phyloP scores from a whole-genome alignment of 2,113 vertebrate genomes.

The Archocentrus centrarchus region DNA sequence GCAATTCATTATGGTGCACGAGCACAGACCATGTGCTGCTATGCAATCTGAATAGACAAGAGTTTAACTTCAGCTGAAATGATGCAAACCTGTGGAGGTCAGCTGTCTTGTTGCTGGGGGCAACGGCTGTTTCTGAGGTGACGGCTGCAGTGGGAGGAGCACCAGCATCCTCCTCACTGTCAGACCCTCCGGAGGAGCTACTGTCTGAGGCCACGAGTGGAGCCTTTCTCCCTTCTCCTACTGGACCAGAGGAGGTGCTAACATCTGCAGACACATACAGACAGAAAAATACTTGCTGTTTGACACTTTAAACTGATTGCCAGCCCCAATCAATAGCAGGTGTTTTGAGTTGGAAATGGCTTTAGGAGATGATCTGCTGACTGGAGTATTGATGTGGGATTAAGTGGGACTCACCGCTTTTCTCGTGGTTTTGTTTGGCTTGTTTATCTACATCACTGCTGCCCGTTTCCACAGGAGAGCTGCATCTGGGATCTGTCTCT shows the following conservation, averaged over 20 bases:
- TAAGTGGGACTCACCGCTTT: constrained; percentile 40
- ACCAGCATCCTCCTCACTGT: constrained; percentile 80
- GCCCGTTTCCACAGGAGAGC: constrained; percentile 82
- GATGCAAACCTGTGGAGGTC: constrained; percentile 66
- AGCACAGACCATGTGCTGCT: not conserved
- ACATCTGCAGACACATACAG: constrained; percentile 48
- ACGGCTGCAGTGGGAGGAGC: constrained; percentile 15
- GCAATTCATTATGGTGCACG: not conserved
- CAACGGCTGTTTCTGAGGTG: constrained; percentile 48
- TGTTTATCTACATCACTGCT: constrained; percentile 51
- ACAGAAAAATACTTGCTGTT: not conserved
- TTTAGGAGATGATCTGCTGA: not conserved
- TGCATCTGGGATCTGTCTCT: constrained; percentile 85
- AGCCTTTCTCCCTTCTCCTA: constrained; percentile 77
- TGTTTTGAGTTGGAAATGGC: not conserved
- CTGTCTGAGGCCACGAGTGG: constrained; percentile 85
- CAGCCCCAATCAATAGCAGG: not conserved
- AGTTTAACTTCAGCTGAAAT: not conserved
- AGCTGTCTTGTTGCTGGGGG: constrained; percentile 74
- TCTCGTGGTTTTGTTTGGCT: constrained; percentile 75
- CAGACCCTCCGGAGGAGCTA: constrained; percentile 87
- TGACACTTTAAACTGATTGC: not conserved
- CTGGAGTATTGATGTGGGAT: not conserved
- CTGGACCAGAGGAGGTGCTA: constrained; percentile 73
- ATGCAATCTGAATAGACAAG: not conserved